Evolutionary conservation across 2,797 vertebrate genomes (phyloP), one percentile per base, ranked within the genome.

Genomic region (Galago senegalensis): DNA sequence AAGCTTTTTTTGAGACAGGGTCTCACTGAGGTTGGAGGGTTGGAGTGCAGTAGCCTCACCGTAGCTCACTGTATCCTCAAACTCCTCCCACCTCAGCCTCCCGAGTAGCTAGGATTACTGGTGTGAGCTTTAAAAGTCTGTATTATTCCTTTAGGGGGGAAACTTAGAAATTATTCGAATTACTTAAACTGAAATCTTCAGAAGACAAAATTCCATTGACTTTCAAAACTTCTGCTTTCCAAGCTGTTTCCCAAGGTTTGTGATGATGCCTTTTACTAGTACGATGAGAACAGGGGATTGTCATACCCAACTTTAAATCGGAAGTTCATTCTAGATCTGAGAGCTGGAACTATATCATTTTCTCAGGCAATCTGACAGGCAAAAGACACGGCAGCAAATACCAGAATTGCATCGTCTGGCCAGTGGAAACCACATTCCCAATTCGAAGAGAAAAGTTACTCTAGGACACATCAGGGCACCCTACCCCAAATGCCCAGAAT

Each of bases 141-240:
- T 16, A 87, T 61, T 29, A 43, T 43, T 43, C 40, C 46, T 34
- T 31, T 12, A n/a, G 46, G 18, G 21, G 82, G 21, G 76, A 91
- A 84, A n/a, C 23, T 76, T 75, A 5, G 43, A 87, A 82, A 67
- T 70, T 91, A 60, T 92, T 43, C 5, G 0, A 43, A 43, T 43
- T 60, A 40, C 60, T 95, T 63, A 91, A 89, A 72, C n/a, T 25
- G 53, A 72, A 95, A 89, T 90, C 14, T 49, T 95, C 95, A 80
- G 86, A 81, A 91, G n/a, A 56, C 40, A 43, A 77, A 91, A 53
- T 92, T 65, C 14, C 5, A 31, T 20, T 21, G n/a, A 23, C 16
- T 87, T 81, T 84, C 29, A 93, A 73, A 65, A 79, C 31, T 83
- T 72, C 18, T 76, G 37, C 46, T 67, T 91, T 93, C 46, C 0